A percentile compares a stretch with the other conserved stretches of the same genome.
Conservation (phyloP, 1,140 invertebrate species). For the Pseudachorutes palmiensis region DNA sequence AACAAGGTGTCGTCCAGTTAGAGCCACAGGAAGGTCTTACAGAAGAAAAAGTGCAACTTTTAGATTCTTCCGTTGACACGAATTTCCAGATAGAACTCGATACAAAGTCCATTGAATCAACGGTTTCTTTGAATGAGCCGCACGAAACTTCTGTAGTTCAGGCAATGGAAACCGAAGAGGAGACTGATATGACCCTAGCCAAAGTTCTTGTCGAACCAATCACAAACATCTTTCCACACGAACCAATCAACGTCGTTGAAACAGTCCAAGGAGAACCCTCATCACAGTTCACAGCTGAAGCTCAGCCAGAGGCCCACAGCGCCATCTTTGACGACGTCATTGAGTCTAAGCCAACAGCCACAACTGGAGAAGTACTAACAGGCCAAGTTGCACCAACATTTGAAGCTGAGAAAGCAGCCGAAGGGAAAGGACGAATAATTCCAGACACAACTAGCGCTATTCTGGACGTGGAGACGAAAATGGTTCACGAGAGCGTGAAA, state of each 20-base stretch:
- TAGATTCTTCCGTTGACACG: background rate
- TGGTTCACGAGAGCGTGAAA: background rate
- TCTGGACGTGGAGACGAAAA: conserved; percentile 11
- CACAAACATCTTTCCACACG: background rate
- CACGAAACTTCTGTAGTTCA: background rate
- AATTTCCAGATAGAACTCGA: background rate
- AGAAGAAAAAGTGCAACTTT: background rate
- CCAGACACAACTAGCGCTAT: conserved; percentile 12
- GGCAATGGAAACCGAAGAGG: background rate
- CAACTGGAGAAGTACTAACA: background rate
- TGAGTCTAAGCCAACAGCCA: background rate
- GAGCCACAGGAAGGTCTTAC: background rate
- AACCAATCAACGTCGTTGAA: background rate
- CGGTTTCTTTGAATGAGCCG: background rate
- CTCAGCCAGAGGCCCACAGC: background rate
- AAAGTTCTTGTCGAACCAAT: background rate
- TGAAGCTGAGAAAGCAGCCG: background rate
- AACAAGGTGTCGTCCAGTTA: background rate
- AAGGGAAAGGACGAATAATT: conserved; percentile 2
- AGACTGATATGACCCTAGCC: conserved; percentile 3
- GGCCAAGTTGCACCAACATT: background rate
- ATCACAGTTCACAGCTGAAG: background rate
- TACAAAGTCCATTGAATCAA: background rate
- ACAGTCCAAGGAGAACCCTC: background rate
- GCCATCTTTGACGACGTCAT: background rate